Conservation (phyloP, 35 echinoderm and acorn worm genomes). For the Patiria miniata region DNA sequence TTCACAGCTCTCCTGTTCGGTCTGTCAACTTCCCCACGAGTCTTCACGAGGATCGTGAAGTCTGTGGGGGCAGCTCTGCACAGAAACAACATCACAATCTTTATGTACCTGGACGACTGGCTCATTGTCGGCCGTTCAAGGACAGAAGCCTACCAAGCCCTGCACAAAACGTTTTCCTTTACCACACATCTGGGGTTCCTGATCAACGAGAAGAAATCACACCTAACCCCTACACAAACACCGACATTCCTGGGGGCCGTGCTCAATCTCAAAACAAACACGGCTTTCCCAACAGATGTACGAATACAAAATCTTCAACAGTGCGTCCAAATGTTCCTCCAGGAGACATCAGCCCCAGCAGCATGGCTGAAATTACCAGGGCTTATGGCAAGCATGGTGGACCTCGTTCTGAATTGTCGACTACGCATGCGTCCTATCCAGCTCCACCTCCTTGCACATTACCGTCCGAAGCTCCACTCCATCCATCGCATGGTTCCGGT, state of each 20-base stretch:
- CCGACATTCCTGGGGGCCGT: neutral
- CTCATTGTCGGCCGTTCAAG: neutral
- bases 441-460: constrained; percentile 24
- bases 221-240: neutral
- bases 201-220: neutral
- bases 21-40: no score
- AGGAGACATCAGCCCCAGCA: neutral
- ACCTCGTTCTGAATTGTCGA: constrained; percentile 29
- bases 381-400: constrained; percentile 46
- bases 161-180: neutral
- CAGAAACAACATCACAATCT: neutral
- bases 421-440: constrained; percentile 29
- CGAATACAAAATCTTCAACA: neutral
- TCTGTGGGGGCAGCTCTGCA: neutral
- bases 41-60: neutral
- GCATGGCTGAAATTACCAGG: constrained; percentile 29
- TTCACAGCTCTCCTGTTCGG: no score
- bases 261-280: neutral
- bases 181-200: neutral
- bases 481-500: neutral
- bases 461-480: neutral
- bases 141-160: neutral
- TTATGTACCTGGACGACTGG: neutral
- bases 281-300: neutral
- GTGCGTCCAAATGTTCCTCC: neutral